Conservation (phyloP, 2,888 invertebrate genomes). For the Pegoplata infirma region DNA sequence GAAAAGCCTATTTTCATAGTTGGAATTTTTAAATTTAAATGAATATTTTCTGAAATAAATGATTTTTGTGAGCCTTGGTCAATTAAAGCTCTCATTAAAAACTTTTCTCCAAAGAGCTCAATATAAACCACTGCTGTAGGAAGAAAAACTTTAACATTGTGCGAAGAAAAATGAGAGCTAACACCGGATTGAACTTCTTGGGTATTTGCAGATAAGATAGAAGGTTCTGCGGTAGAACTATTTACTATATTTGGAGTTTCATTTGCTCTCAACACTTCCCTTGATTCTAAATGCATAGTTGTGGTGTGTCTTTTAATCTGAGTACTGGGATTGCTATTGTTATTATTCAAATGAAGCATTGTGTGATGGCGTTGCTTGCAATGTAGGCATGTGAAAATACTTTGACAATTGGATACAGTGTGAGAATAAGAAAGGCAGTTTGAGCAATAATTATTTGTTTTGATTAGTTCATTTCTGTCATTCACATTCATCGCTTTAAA, state of each 20-base stretch:
- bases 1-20: no score
- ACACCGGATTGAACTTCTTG: neutral
- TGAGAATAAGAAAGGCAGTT: no score
- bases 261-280: no score
- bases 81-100: neutral
- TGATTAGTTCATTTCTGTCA: no score
- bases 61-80: neutral
- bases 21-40: no score
- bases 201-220: neutral
- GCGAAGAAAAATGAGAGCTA: neutral
- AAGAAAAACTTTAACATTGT: neutral
- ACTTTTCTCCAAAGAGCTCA: neutral
- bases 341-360: no score
- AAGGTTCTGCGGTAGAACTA: neutral
- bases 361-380: no score
- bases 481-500: no score
- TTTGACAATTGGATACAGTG: no score
- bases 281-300: neutral
- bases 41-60: neutral
- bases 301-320: neutral
- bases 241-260: neutral
- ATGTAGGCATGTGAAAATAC: no score
- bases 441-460: no score
- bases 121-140: neutral
- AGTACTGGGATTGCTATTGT: neutral